Percentiles rank a stretch among this genome's conserved stretches.
Evolutionary conservation across 2,888 invertebrate species (phyloP).

Genomic region (Leptogaster cylindrica): DNA sequence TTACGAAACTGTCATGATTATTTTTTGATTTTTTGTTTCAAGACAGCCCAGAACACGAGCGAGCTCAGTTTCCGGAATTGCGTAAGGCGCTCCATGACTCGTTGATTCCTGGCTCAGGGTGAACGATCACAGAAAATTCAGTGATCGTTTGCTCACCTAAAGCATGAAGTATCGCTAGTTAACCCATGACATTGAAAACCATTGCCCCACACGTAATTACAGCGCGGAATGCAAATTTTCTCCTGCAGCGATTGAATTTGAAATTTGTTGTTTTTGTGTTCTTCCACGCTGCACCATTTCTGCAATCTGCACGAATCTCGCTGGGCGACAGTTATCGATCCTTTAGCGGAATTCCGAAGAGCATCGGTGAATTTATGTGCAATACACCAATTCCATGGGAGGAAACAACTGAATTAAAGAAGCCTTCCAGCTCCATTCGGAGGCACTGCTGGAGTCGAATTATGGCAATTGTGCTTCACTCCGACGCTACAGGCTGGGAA

Average conservation of each 20-base stretch:
- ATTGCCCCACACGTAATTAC: constrained; percentile 17
- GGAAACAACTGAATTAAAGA: neutral
- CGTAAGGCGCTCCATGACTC: constrained; percentile 7
- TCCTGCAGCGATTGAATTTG: neutral
- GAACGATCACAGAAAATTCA: constrained; percentile 12
- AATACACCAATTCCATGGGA: neutral
- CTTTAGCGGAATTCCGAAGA: constrained; percentile 28
- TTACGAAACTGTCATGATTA: neutral
- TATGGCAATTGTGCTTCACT: constrained; percentile 9
- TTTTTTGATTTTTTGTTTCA: neutral
- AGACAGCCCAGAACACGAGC: neutral
- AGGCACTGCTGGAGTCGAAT: constrained; percentile 11
- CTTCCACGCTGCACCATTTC: neutral
- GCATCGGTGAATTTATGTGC: no score
- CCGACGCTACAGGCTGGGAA: neutral
- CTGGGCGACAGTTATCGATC: constrained; percentile 7
- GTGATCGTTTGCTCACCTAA: neutral
- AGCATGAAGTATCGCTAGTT: constrained; percentile 8
- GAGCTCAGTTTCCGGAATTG: constrained; percentile 9
- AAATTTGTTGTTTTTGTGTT: neutral
- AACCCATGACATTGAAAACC: constrained; percentile 36
- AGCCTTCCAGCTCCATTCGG: neutral
- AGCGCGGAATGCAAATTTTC: constrained; percentile 23
- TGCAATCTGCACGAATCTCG: constrained; percentile 3
- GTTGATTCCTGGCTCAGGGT: constrained; percentile 16